These are phyloP conservation scores for Euschistus heros DNA, from an alignment of 1,140 invertebrate genomes.

Conservation along the genomic window DNA sequence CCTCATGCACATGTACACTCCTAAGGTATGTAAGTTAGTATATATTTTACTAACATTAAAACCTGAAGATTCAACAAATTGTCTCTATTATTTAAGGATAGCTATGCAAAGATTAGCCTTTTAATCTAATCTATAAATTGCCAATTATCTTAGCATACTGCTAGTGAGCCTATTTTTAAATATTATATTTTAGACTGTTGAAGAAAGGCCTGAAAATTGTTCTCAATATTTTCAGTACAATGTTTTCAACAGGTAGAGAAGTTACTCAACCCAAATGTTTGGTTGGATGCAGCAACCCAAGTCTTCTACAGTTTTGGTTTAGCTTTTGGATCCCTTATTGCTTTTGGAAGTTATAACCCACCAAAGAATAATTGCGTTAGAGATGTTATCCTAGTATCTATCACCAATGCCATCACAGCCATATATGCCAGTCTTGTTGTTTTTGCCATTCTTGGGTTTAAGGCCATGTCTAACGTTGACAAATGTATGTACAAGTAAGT, in stretches of 20 bases:
- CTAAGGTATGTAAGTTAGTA: slow-evolving; percentile 49
- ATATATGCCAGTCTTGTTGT: slow-evolving; percentile 89
- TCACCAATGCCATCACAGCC: slow-evolving; percentile 83
- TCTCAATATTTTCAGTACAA: not conserved
- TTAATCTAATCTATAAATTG: too few species aligned
- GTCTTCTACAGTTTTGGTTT: slow-evolving; percentile 92
- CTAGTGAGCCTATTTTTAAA: too few species aligned
- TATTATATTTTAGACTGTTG: too few species aligned
- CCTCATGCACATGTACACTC: slow-evolving; percentile 82
- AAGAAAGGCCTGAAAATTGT: too few species aligned
- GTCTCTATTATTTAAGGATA: too few species aligned
- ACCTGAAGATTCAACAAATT: not conserved
- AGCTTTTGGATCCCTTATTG: slow-evolving; percentile 84
- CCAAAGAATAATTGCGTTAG: slow-evolving; percentile 82
- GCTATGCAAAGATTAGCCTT: too few species aligned
- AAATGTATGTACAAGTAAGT: slow-evolving; percentile 64
- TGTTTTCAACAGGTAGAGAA: slow-evolving; percentile 54
- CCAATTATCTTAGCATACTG: not conserved
- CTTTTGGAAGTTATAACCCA: slow-evolving; percentile 83
- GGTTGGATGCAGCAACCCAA: slow-evolving; percentile 90
- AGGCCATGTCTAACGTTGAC: slow-evolving; percentile 69
- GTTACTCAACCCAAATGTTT: slow-evolving; percentile 67
- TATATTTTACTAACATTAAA: not conserved
- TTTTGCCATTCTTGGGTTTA: slow-evolving; percentile 79
- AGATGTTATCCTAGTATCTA: slow-evolving; percentile 79